Percentiles rank a stretch among this genome's conserved stretches.
phyloP scores from a whole-genome alignment of 2,113 vertebrate species.

The Aptenodytes forsteri region DNA sequence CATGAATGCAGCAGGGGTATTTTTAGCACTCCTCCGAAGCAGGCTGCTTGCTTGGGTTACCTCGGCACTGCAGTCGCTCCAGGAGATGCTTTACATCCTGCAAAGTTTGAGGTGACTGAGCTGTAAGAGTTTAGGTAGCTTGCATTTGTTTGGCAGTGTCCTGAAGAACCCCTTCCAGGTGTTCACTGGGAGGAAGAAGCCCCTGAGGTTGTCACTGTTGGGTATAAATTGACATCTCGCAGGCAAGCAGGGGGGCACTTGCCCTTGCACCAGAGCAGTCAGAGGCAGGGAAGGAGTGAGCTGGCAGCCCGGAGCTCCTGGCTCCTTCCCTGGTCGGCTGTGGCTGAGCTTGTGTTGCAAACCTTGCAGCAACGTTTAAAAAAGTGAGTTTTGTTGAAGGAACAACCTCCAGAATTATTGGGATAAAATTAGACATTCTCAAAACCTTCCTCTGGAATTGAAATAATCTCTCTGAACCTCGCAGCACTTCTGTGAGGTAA shows the following conservation, averaged over 20 bases:
- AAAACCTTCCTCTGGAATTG: not conserved
- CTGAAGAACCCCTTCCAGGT: not conserved
- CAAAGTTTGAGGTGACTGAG: not conserved
- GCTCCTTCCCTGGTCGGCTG: not conserved
- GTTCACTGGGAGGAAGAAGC: not conserved
- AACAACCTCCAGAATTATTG: not conserved
- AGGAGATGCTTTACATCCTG: not conserved
- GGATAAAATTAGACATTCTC: not conserved
- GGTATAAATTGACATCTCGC: not conserved
- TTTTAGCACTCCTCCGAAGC: conserved; percentile 27
- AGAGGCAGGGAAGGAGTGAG: not conserved
- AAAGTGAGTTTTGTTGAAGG: not conserved
- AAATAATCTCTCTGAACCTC: not conserved
- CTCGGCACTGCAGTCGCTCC: not conserved
- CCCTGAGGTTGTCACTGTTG: not conserved
- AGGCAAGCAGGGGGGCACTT: not conserved
- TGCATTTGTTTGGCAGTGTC: not conserved
- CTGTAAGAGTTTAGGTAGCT: not conserved
- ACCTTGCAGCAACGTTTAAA: not conserved
- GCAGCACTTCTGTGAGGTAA: not conserved
- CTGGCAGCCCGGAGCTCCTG: not conserved
- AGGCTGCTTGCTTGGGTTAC: conserved; percentile 16
- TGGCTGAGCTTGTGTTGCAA: not conserved
- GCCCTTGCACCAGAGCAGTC: not conserved
- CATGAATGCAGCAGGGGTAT: not conserved